Evolutionary conservation across 2,888 invertebrate genomes (phyloP), one percentile per base, ranked within the genome.

Genomic region (Axea sp.): DNA sequence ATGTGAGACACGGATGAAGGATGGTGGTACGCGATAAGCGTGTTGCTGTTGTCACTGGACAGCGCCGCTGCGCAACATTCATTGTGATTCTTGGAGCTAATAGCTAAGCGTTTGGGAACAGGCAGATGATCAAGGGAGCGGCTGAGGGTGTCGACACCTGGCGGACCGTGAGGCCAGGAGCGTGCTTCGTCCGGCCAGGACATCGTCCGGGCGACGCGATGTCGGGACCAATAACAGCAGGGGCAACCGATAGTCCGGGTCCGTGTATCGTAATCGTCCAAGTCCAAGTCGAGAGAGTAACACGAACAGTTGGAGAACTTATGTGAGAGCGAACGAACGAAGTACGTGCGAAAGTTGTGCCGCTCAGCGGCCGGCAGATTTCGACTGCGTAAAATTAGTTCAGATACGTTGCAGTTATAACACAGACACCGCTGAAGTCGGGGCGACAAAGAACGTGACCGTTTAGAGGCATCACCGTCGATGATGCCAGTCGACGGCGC

Each of bases 401-500:
- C 81, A 5, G 83, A 83, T 0, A 86, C 83, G 75, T 83, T 85
- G 77, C 84, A 86, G 62, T 86, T 85, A 77, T 86, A 85, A 68
- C 85, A 85, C 30, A 79, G 74, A 75, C 84, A 84, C 19, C 64
- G 76, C 31, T 60, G 72, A 3, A 45, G 64, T 8, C 75, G 76
- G 0, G 82, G 82, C 14, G 83, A 83, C 8, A 82, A 71, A 12
- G 83, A 83, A 1, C 81, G 81, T n/a, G 82, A 80, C 6, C 83
- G 79, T 73, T 81, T 78, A 15, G 43, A 41, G 8, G 55, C 45
- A 31, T 49, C 60, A 14, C 51, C 49, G 5, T 74, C 37, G 22
- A 43, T 31, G 35, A 11, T 19, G 19, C 17, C 33, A 31, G 12
- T 24, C 37, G 37, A 14, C 9, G 64, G 53, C 39, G 37, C 31